phyloP scores from a whole-genome alignment of 2,888 invertebrate genomes.

The Luperina testacea region DNA sequence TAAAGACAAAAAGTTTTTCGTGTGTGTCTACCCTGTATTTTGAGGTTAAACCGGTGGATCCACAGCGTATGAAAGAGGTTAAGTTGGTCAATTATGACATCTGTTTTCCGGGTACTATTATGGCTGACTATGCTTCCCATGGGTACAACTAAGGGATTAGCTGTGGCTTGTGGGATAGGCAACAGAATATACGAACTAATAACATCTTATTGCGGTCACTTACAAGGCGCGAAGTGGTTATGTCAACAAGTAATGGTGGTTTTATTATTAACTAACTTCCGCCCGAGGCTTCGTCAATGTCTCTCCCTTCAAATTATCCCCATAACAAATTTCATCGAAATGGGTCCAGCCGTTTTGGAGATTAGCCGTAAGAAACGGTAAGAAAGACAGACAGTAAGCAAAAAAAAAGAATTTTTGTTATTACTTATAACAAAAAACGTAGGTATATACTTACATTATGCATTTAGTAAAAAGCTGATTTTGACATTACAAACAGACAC shows the following conservation, averaged over 20 bases:
- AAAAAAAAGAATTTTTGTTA: not conserved
- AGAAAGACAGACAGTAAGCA: not conserved
- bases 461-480: not conserved
- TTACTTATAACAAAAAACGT: not conserved
- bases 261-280: not conserved
- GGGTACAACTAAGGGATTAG: slow-evolving; percentile 37
- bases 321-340: not conserved
- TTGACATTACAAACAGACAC: too few species aligned
- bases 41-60: slow-evolving; percentile 5
- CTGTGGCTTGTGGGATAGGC: slow-evolving; percentile 26
- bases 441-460: not conserved
- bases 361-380: not conserved
- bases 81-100: slow-evolving; percentile 41
- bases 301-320: not conserved
- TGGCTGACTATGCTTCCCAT: slow-evolving; percentile 27
- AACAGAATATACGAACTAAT: slow-evolving; percentile 30
- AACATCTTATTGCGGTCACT: slow-evolving; percentile 41
- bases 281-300: not conserved
- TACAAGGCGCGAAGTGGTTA: slow-evolving; percentile 10
- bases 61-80: slow-evolving; percentile 29
- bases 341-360: not conserved
- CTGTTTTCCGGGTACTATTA: slow-evolving; percentile 41
- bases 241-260: not conserved
- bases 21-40: slow-evolving; percentile 20
- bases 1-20: slow-evolving; percentile 1